Conservation (phyloP, 2,113 vertebrate genomes). For the Phalacrocorax brasilianus region DNA sequence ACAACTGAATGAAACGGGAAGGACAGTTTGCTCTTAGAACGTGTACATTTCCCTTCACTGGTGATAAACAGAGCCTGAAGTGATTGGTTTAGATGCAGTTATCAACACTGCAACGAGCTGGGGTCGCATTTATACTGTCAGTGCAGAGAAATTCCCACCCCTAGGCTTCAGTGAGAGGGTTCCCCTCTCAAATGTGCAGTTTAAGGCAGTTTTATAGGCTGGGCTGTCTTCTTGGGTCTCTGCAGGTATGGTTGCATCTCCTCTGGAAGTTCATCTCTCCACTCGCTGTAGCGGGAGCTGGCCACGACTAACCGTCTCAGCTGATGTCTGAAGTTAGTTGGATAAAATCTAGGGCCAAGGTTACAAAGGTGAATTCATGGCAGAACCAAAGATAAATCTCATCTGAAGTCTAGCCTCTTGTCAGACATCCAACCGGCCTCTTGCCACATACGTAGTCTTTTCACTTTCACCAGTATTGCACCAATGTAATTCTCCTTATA, state of each 20-base stretch:
- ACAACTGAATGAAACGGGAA: neutral
- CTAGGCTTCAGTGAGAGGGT: neutral
- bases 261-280: neutral
- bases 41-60: neutral
- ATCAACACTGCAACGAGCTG: neutral
- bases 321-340: neutral
- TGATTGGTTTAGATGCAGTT: neutral
- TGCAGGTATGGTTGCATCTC: neutral
- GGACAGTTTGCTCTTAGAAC: neutral
- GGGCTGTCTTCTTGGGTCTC: neutral
- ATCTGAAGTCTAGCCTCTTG: neutral
- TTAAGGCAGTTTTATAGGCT: neutral
- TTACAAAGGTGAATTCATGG: neutral
- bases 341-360: neutral
- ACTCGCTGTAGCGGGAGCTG: neutral
- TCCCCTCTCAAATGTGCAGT: neutral
- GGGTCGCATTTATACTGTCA: neutral
- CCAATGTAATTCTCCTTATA: rapidly evolving
- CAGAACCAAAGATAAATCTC: neutral
- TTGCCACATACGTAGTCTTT: rapidly evolving
- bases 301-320: neutral
- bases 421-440: neutral
- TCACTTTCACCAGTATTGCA: neutral
- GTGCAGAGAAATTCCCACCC: neutral
- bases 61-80: rapidly evolving